Evolutionary conservation across 1,140 invertebrate genomes (phyloP), one percentile per base, ranked within the genome.

Genomic region (Drosophila elegans): DNA sequence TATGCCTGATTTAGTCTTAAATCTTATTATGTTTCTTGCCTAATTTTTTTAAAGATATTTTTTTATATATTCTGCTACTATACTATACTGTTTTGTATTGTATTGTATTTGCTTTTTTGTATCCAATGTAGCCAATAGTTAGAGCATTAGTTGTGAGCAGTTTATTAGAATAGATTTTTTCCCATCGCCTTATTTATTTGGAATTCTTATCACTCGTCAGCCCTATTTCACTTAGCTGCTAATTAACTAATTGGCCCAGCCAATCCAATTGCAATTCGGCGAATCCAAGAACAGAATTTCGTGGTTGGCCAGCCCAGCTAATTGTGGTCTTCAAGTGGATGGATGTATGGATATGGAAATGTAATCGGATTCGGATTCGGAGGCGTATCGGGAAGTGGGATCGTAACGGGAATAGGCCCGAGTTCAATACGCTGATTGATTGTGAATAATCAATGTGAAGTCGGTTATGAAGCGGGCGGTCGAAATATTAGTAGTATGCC

Each of bases 161-260:
- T 32, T 41, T 61, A 60, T 61, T 36, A 36, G 16, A 38, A 16
- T 10, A 21, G 9, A 13, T 16, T 4, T 39, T 54, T 0, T 4
- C 2, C 2, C 25, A 11, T 12, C 25, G 7, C 21, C 29, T 67
- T 52, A 52, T 51, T 34, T 25, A 63, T 63, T 51, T 16, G 12
- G 10, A 3, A 42, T 67, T 72, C 52, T 5, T 21, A 5, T 36
- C 44, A 59, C 38, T 53, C 10, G 9, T 1, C 52, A 25, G 21
- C 32, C 10, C 29, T 29, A 55, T 74, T 84, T 78, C 67, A 60
- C 42, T 66, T 76, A 59, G 32, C 48, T 34, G 48, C 38, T 88
- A 88, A 86, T 86, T 86, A 88, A 88, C 83, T 88, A 86, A 86
- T 86, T 88, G 83, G 62, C 56, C 42, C 25, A 36, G 51, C 49